Conservation (phyloP, 2,888 invertebrate species). For the Eupithecia exiguata region DNA sequence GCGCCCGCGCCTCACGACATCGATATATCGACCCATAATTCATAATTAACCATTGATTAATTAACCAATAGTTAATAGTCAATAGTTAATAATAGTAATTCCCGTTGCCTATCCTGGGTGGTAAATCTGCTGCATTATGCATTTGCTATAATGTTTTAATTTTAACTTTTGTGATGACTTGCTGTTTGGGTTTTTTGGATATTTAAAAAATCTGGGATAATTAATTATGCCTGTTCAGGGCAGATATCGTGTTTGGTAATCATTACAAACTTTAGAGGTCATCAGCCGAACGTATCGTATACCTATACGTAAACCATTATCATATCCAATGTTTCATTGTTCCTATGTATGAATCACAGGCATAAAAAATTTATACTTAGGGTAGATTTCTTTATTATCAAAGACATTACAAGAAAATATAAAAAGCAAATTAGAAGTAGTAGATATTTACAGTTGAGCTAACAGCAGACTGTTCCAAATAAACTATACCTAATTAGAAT, state of each 20-base stretch:
- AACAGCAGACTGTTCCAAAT: too few relatives aligned
- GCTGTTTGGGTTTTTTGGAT: slow-evolving; percentile 6
- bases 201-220: neutral
- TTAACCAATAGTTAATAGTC: slow-evolving; percentile 65
- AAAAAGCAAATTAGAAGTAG: too few relatives aligned
- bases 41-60: slow-evolving; percentile 72
- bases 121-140: slow-evolving; percentile 41
- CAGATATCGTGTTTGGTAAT: neutral
- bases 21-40: slow-evolving; percentile 76
- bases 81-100: neutral
- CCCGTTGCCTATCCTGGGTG: slow-evolving; percentile 57
- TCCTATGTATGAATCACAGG: too few relatives aligned
- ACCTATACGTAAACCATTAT: too few relatives aligned
- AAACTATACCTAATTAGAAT: too few relatives aligned
- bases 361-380: too few relatives aligned
- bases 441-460: too few relatives aligned
- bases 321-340: too few relatives aligned
- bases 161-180: slow-evolving; percentile 24
- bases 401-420: too few relatives aligned
- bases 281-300: neutral
- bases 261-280: neutral
- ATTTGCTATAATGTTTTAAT: slow-evolving; percentile 30
- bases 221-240: neutral
- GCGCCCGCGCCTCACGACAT: slow-evolving; percentile 55
- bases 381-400: too few relatives aligned